These are phyloP conservation scores for Callosobruchus maculatus DNA, from an alignment of 2,888 invertebrate genomes.

Conservation along the genomic window DNA sequence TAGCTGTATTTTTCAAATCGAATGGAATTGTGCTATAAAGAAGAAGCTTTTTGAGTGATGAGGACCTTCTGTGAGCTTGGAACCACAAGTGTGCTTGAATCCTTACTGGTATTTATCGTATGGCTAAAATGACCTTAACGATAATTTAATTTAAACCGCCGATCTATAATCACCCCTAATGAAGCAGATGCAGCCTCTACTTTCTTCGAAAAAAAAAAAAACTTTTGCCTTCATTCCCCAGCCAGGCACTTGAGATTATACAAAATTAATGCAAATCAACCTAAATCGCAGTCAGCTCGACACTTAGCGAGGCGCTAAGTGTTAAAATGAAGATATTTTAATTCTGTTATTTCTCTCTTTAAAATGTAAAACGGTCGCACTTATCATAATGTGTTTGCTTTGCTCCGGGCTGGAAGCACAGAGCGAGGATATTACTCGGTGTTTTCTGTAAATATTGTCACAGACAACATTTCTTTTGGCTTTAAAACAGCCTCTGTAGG, in stretches of 20 bases:
- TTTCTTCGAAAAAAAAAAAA: not conserved
- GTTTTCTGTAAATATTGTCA: not conserved
- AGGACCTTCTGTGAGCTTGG: no score
- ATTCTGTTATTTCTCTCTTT: conserved; percentile 1
- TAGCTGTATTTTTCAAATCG: no score
- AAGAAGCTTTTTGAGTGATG: no score
- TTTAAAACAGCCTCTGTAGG: not conserved
- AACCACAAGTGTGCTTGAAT: no score
- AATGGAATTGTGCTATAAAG: no score
- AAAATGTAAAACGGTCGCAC: conserved; percentile 13
- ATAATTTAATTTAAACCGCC: not conserved
- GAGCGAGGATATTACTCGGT: not conserved
- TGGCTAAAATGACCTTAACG: not conserved
- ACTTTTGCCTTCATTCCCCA: not conserved
- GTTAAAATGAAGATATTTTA: not conserved
- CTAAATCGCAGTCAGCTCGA: not conserved
- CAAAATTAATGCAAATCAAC: not conserved
- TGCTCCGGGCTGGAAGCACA: not conserved
- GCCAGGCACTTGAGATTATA: not conserved
- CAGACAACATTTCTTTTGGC: not conserved
- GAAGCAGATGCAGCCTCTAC: not conserved
- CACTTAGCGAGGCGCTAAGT: not conserved
- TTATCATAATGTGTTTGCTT: conserved; percentile 14
- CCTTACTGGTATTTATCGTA: no score
- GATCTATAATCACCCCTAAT: not conserved